Base-by-base conservation (phyloP, 2,113 vertebrate species). In the Alligator sinensis region DNA sequence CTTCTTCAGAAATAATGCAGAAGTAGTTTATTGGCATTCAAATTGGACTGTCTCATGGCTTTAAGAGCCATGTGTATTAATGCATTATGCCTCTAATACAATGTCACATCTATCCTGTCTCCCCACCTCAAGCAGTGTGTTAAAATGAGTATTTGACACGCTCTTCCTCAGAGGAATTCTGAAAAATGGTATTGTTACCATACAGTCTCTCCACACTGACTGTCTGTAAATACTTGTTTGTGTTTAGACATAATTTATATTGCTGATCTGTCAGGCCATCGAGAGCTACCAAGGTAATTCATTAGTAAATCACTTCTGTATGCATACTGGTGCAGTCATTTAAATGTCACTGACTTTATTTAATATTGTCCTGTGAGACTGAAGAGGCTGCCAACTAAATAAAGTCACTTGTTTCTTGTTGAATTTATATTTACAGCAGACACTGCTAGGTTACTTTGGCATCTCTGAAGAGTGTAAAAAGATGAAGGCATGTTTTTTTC, bases 331-430 rank as follows among this genome's bases (percentile, higher is more conserved):
- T 96, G 89, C 85, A 95, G 57, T 94, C 55, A 87, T 94, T 96
- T 95, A 93, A 92, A 93, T 95, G 79, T 92, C 87, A 90, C 77
- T 94, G 93, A 82, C 91, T 96, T 95, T 75, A 94, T 95, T 94
- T 91, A 96, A 80, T 94, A 87, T 83, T 78, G 72, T 0, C 0
- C 87, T 84, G 62, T 93, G 82, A 81, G 34, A 96, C 76, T 92
- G 90, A 82, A 89, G 87, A 91, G 0, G 34, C 82, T 95, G 77
- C 79, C 89, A 88, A 58, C 79, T 76, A 80, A 30, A 82, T 63
- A 64, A 61, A 92, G 74, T 70, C 89, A 55, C 74, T 92, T 91
- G 58, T 91, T 96, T 96, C 79, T 79, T 88, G 78, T 90, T 94
- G 63, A 77, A 60, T 92, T 95, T 95, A 79, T 70, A n/a, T 24